Percentiles rank a stretch among this genome's conserved stretches.
phyloP scores from a whole-genome alignment of 1,140 invertebrate genomes.

The Drosophila bocqueti region DNA sequence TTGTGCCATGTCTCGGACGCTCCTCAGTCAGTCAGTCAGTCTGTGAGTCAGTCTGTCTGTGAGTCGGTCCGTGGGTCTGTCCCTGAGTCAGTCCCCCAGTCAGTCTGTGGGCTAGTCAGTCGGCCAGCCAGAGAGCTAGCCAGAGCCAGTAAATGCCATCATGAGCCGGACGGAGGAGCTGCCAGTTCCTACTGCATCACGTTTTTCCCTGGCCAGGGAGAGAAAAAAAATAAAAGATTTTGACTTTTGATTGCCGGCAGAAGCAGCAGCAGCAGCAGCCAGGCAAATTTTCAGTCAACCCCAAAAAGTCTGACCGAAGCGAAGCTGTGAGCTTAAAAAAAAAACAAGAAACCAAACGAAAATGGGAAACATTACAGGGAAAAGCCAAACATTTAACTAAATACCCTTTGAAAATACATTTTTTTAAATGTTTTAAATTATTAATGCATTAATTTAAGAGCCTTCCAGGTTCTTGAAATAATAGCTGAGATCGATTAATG shows the following conservation, averaged over 20 bases:
- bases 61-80: slow-evolving; percentile 15
- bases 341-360: background rate
- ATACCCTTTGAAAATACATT: background rate
- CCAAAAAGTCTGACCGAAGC: slow-evolving; percentile 57
- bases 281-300: slow-evolving; percentile 57
- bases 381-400: background rate
- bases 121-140: slow-evolving; percentile 6
- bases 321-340: slow-evolving; percentile 16
- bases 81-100: slow-evolving; percentile 30
- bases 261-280: slow-evolving; percentile 40
- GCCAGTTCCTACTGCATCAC: slow-evolving; percentile 79
- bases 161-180: slow-evolving; percentile 14
- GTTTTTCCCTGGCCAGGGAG: slow-evolving; percentile 65
- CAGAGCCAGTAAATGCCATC: slow-evolving; percentile 50
- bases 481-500: background rate
- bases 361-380: background rate
- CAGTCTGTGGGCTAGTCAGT: slow-evolving; percentile 21
- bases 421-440: background rate
- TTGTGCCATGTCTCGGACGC: slow-evolving; percentile 79
- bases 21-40: slow-evolving; percentile 48
- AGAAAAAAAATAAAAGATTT: slow-evolving; percentile 61
- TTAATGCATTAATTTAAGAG: background rate
- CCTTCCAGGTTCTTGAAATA: background rate
- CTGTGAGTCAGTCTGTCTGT: slow-evolving; percentile 25
- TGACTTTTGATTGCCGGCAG: slow-evolving; percentile 75